These are phyloP conservation scores for Arizona elegans DNA, from an alignment of 2,113 vertebrate species.

Conservation along the genomic window DNA sequence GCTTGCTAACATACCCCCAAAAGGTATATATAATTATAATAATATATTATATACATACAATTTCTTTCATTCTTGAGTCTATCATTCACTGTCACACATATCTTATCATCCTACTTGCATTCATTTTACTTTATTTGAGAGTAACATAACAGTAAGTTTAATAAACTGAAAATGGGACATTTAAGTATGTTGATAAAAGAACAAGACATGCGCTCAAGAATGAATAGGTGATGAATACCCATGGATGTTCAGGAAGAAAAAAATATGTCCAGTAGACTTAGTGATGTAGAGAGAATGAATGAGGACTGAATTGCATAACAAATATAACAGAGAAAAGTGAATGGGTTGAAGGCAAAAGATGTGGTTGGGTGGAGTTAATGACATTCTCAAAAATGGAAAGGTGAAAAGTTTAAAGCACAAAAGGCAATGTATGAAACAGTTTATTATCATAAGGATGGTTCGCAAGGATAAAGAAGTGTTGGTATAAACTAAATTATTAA, in stretches of 20 bases:
- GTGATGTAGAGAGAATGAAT: neutral
- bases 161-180: neutral
- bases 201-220: neutral
- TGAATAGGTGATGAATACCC: neutral
- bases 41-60: neutral
- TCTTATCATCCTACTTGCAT: neutral
- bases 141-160: neutral
- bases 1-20: conserved; percentile 54
- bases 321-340: neutral
- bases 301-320: neutral
- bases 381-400: neutral
- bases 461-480: neutral
- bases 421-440: neutral
- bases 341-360: neutral
- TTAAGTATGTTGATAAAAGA: neutral
- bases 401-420: neutral
- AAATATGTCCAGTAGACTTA: neutral
- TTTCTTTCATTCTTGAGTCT: neutral
- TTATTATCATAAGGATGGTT: neutral
- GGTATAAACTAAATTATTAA: neutral
- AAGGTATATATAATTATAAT: conserved; percentile 62
- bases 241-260: neutral
- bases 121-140: neutral
- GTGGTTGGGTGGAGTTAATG: neutral
- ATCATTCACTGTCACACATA: neutral